Conservation (phyloP, 2,797 vertebrate genomes). For the Characodon lateralis region DNA sequence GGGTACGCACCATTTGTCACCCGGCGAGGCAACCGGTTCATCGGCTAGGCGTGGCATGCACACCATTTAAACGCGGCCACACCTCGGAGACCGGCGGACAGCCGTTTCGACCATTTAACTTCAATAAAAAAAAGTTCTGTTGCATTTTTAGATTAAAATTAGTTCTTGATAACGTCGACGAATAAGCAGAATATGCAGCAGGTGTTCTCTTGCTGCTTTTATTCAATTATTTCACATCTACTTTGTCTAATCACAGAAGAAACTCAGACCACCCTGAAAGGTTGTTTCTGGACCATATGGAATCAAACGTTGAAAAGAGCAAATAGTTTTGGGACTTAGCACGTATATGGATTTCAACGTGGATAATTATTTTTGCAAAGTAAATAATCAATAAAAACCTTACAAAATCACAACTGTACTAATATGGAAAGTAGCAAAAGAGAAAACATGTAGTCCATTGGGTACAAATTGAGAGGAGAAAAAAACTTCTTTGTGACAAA, state of each 20-base stretch:
- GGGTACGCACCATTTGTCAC: background rate
- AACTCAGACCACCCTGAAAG: background rate
- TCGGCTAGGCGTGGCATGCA: background rate
- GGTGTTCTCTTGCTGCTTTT: background rate
- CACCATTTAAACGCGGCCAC: too few relatives aligned
- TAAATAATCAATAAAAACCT: background rate
- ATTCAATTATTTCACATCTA: background rate
- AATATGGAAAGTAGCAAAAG: background rate
- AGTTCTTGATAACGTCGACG: background rate
- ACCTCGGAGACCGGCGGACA: background rate
- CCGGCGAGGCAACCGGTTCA: too few relatives aligned
- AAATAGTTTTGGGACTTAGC: background rate
- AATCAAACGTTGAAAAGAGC: background rate
- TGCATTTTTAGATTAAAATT: background rate
- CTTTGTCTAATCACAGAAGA: background rate
- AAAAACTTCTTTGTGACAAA: background rate
- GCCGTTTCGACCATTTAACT: background rate
- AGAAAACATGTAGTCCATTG: background rate
- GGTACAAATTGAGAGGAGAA: background rate
- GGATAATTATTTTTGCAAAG: slow-evolving; percentile 3
- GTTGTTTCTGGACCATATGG: background rate
- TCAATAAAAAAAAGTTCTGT: background rate
- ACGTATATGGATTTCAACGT: background rate
- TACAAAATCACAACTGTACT: too few relatives aligned
- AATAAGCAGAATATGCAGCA: background rate